Base-by-base conservation (phyloP, 2,797 vertebrate genomes). In the Anomalospiza imberbis region DNA sequence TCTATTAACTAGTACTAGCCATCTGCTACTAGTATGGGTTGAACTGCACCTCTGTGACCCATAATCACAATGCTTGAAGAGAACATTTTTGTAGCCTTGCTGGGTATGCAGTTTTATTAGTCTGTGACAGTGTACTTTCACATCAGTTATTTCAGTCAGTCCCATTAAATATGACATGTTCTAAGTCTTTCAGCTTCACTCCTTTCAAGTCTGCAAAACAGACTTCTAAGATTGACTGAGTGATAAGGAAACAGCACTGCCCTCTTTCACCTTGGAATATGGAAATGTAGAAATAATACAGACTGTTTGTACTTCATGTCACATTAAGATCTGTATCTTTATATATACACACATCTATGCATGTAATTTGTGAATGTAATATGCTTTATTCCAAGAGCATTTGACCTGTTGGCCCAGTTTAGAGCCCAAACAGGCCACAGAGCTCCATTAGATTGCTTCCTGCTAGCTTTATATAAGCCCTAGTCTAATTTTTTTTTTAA, bases 261-360 rank as follows among this genome's bases (percentile, higher is more conserved):
- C 50, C 42, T 32, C 51, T 55, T 85, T 82, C 65, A 89, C 80
- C 42, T 68, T 71, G 61, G 45, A 95, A 77, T 76, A 85, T 77
- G 78, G 57, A 89, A 93, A 74, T 73, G 44, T 20, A 61, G 73
- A 85, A 84, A 61, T 68, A 91, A 88, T 44, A 83, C 55, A 94
- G 58, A n/a, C 32, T 75, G 38, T 70, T 88, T 91, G 47, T 58
- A 62, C 31, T 95, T 80, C 22, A 17, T 45, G 34, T 74, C 34
- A 34, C 90, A 75, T 51, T 93, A 60, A 85, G 57, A 85, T 91
- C 50, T 85, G 18, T 84, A 78, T 95, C 86, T 40, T 51, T 51
- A 45, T 26, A 21, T 44, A 50, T 51, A 6, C 16, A 14, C 13
- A 31, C 34, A 67, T 44, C 18, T 77, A 6, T 38, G 19, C 34